Evolutionary conservation across 2,888 invertebrate genomes (phyloP).

Genomic region (Tinea semifulvella): DNA sequence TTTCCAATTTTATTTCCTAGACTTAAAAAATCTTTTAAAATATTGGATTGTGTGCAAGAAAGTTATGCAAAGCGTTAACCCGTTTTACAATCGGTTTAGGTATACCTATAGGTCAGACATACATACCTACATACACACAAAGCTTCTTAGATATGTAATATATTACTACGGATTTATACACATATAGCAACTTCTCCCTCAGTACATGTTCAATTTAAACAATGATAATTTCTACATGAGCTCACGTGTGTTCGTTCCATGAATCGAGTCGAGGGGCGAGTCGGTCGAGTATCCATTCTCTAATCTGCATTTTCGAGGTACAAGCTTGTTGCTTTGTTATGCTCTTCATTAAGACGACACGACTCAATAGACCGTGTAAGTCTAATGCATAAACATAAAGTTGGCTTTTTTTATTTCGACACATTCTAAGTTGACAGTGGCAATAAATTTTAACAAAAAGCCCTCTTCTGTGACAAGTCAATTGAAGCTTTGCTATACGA

Average conservation of each 20-base stretch:
- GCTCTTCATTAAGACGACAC: constrained; percentile 20
- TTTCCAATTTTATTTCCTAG: no score
- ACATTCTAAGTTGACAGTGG: constrained; percentile 6
- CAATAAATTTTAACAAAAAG: constrained; percentile 18
- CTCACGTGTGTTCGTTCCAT: constrained; percentile 38
- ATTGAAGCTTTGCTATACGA: constrained; percentile 19
- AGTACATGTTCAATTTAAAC: constrained; percentile 34
- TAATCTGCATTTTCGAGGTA: constrained; percentile 52
- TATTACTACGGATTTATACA: constrained; percentile 5
- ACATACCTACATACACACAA: no score
- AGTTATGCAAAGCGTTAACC: no score
- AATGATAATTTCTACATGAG: constrained; percentile 47
- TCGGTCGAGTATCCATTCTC: constrained; percentile 42
- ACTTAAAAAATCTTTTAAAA: no score
- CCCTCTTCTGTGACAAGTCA: constrained; percentile 27
- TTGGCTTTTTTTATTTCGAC: constrained; percentile 21
- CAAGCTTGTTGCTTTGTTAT: constrained; percentile 26
- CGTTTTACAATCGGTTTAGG: no score
- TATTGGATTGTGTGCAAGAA: no score
- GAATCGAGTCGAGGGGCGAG: constrained; percentile 42
- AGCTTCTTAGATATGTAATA: no score
- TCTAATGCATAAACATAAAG: constrained; percentile 25
- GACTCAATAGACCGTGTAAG: constrained; percentile 11
- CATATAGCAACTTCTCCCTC: not conserved
- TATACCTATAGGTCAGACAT: no score